Conservation (phyloP, 2,113 vertebrate genomes). For the Cynopterus brachyotis region DNA sequence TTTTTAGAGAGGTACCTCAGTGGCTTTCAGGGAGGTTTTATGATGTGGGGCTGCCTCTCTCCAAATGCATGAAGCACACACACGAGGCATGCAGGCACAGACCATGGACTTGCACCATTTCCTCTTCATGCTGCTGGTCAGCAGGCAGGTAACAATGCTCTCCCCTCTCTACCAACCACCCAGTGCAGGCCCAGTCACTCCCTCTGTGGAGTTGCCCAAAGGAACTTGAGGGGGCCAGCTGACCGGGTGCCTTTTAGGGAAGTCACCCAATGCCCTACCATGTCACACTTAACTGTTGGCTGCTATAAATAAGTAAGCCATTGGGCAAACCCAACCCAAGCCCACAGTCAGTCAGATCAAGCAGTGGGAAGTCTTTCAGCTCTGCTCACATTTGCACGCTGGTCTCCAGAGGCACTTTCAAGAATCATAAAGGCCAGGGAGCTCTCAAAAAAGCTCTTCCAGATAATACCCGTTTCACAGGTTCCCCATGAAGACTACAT, state of each 20-base stretch:
- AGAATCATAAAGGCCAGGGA: neutral
- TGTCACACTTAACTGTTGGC: too few species aligned
- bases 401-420: neutral
- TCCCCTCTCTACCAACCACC: neutral
- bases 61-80: slow-evolving; percentile 70
- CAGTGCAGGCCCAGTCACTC: neutral
- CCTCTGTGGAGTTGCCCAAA: neutral
- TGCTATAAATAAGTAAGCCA: neutral
- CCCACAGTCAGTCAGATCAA: neutral
- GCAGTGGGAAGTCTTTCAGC: neutral
- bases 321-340: neutral
- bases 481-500: neutral
- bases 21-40: slow-evolving; percentile 80
- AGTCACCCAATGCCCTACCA: neutral
- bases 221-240: neutral
- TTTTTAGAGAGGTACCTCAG: slow-evolving; percentile 83
- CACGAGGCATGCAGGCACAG: neutral
- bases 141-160: neutral
- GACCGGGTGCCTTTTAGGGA: neutral
- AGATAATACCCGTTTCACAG: neutral
- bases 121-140: neutral
- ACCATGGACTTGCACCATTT: slow-evolving; percentile 46
- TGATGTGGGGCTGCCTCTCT: slow-evolving; percentile 70
- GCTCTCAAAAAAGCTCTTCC: neutral
- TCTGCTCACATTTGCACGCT: neutral